Conservation (phyloP, 2,888 invertebrate species). For the Aproaerema taeniolella region DNA sequence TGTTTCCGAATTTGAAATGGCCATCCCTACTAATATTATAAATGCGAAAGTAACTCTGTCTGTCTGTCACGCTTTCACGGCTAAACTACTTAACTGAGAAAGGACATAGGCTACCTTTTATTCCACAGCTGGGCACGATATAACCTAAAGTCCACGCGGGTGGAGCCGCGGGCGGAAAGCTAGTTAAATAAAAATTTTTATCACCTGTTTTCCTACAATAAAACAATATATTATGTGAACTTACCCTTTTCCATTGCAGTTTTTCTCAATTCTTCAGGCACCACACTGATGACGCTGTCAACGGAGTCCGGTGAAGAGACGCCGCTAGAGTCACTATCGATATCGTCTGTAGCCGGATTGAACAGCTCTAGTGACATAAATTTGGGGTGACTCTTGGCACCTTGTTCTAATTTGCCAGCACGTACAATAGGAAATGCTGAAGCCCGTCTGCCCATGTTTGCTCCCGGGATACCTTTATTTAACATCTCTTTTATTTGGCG, state of each 20-base stretch:
- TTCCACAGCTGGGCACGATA: too few species aligned
- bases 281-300: slow-evolving; percentile 90
- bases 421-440: slow-evolving; percentile 84
- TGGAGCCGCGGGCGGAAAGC: too few species aligned
- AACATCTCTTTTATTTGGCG: slow-evolving; percentile 84
- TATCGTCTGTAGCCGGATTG: slow-evolving; percentile 93
- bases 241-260: slow-evolving; percentile 65
- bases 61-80: too few species aligned
- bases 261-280: slow-evolving; percentile 78
- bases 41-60: too few species aligned
- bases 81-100: neutral
- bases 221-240: neutral
- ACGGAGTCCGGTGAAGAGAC: slow-evolving; percentile 92
- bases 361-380: slow-evolving; percentile 89
- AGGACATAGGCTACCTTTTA: too few species aligned
- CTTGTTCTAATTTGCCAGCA: slow-evolving; percentile 76
- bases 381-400: slow-evolving; percentile 83
- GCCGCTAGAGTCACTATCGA: slow-evolving; percentile 92
- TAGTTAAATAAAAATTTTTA: too few species aligned
- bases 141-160: too few species aligned
- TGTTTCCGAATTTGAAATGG: too few species aligned
- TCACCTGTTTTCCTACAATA: neutral
- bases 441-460: slow-evolving; percentile 60
- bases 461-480: slow-evolving; percentile 82
- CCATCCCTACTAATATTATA: too few species aligned